Evolutionary conservation across 2,113 vertebrate genomes (phyloP), one percentile per base, ranked within the genome.

Genomic region (Saccopteryx bilineata): DNA sequence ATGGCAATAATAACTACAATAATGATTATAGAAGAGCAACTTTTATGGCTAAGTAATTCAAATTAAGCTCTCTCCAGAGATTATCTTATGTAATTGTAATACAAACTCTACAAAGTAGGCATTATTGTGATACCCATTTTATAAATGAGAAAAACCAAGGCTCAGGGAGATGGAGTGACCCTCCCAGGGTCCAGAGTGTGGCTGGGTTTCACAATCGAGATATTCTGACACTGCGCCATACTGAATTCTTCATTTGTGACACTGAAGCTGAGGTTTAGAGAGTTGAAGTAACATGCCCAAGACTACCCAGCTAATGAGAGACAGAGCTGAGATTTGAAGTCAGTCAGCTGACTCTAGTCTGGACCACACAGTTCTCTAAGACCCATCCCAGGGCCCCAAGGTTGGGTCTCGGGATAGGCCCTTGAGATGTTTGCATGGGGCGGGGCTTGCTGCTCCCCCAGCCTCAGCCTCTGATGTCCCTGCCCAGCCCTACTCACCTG

Each of bases 401-500:
- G 58, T 28, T 19, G 21, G 68, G 10, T 69, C 28, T 52, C 0
- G 5, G 65, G 48, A 28, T 46, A 68, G 65, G 28, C 9, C 9
- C 31, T 31, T n/a, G 74, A 26, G 60, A 68, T n/a, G 31, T 72
- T 7, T 15, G 60, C 5, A 9, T 17, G 33, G 58, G 10, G 17
- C 17, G 23, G 39, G 60, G 17, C 46, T 63, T 63, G 72, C 39
- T 8, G 11, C 50, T 12, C n/a, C 74, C 11, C 1, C 2, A 3
- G 39, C 26, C 28, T 39, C 46, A 7, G 5, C 28, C 14, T 81
- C 61, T 17, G 6, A 1, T 0, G 21, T 21, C 31, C 46, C 75
- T 0, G 0, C 50, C 76, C 1, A 9, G 28, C 13, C 9, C 81
- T 2, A n/a, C 98, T 98, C 98, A 99, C 99, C 99, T 99, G 99